Conservation (phyloP, 2,888 invertebrate genomes). For the Cephonodes hylas region DNA sequence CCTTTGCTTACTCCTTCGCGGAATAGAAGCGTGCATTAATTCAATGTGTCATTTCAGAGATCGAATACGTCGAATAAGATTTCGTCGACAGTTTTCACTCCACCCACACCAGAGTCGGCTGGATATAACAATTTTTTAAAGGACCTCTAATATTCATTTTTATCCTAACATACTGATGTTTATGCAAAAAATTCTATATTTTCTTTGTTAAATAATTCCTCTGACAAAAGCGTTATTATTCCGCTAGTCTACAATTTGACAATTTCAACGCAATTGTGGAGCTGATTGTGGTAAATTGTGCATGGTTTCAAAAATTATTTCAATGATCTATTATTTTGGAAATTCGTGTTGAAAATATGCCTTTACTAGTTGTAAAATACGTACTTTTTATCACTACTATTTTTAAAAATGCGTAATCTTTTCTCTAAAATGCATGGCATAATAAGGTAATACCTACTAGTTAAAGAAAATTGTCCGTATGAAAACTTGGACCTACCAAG, state of each 20-base stretch:
- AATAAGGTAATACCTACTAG: too few species aligned
- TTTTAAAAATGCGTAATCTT: too few species aligned
- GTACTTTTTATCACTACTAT: too few species aligned
- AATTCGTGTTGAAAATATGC: background rate
- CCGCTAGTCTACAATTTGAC: background rate
- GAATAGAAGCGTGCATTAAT: too few species aligned
- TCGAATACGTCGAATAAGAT: constrained; percentile 72
- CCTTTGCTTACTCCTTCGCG: too few species aligned
- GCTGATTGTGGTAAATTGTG: background rate
- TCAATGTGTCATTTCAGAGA: constrained; percentile 65
- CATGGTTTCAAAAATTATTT: background rate
- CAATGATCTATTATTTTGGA: background rate
- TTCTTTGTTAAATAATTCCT: constrained; percentile 13
- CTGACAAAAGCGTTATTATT: constrained; percentile 1
- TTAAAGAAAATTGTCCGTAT: too few species aligned
- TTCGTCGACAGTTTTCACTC: constrained; percentile 71
- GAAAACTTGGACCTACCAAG: too few species aligned
- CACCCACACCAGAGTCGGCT: constrained; percentile 70
- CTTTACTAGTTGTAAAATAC: background rate
- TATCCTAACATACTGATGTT: constrained; percentile 36
- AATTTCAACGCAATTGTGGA: background rate
- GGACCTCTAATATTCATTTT: constrained; percentile 69
- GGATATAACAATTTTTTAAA: constrained; percentile 77
- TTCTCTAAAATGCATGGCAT: too few species aligned
- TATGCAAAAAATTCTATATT: constrained; percentile 35